phyloP scores from a whole-genome alignment of 1,140 invertebrate species.

The Drosophila sp. region DNA sequence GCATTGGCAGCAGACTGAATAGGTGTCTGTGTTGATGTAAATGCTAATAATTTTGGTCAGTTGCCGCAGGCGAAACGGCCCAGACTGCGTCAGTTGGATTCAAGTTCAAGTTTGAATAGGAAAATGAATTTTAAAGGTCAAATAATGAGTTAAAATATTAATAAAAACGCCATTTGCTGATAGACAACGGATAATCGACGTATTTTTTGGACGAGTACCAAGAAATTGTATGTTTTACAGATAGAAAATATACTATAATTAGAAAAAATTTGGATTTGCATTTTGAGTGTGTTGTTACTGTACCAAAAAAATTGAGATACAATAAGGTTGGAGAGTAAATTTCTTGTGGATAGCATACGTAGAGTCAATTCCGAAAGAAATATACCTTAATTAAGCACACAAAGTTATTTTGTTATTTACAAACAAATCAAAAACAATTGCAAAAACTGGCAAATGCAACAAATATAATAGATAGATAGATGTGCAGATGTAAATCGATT shows the following conservation, averaged over 20 bases:
- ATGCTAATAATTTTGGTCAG: slow-evolving; percentile 31
- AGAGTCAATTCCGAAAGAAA: slow-evolving; percentile 2
- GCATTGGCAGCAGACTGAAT: slow-evolving; percentile 9
- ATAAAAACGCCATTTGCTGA: slow-evolving; percentile 44
- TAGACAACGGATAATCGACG: slow-evolving; percentile 31
- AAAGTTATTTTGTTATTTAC: slow-evolving; percentile 54
- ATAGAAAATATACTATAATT: slow-evolving; percentile 17
- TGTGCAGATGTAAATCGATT: slow-evolving; percentile 26
- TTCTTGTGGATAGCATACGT: slow-evolving; percentile 14
- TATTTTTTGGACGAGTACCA: slow-evolving; percentile 67
- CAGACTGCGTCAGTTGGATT: slow-evolving; percentile 16
- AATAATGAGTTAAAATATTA: slow-evolving; percentile 21
- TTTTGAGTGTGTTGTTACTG: not conserved
- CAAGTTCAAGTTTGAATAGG: slow-evolving; percentile 57
- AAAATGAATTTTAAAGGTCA: slow-evolving; percentile 57
- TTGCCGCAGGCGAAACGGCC: slow-evolving; percentile 2
- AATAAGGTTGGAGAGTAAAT: not conserved
- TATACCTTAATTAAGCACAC: slow-evolving; percentile 25
- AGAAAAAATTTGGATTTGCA: slow-evolving; percentile 1
- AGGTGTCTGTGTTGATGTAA: slow-evolving; percentile 12
- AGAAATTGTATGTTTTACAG: slow-evolving; percentile 53
- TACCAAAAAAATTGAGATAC: not conserved
- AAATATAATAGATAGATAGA: slow-evolving; percentile 31
- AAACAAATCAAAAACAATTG: slow-evolving; percentile 75
- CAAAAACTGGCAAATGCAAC: slow-evolving; percentile 5